A percentile compares a stretch with the other conserved stretches of the same genome.
These are phyloP conservation scores for Sylvicola fuscatus DNA, from an alignment of 2,888 invertebrate species.

Conservation along the genomic window DNA sequence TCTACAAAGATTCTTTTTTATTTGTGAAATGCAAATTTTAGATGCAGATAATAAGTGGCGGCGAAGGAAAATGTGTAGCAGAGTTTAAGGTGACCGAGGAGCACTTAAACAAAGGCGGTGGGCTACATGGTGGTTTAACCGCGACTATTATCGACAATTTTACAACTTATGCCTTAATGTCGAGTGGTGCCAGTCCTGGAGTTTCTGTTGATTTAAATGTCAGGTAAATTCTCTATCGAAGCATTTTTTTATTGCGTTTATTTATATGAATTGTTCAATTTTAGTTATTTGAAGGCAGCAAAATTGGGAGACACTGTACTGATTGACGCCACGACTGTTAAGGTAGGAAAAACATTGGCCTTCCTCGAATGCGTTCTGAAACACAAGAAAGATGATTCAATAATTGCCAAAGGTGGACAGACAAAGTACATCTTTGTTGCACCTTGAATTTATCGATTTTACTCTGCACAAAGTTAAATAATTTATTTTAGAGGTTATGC, in stretches of 20 bases:
- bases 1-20: too few relatives aligned
- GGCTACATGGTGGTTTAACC: slow-evolving; percentile 71
- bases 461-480: too few relatives aligned
- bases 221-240: slow-evolving; percentile 33
- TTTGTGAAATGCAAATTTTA: slow-evolving; percentile 20
- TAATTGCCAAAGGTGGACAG: slow-evolving; percentile 67
- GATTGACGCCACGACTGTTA: slow-evolving; percentile 56
- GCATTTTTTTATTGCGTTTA: slow-evolving; percentile 1
- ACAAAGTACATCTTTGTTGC: slow-evolving; percentile 42
- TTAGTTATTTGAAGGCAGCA: slow-evolving; percentile 58
- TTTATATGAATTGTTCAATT: slow-evolving; percentile 2
- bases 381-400: slow-evolving; percentile 46
- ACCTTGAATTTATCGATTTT: background rate
- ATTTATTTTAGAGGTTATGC: too few relatives aligned
- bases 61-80: slow-evolving; percentile 48
- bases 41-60: slow-evolving; percentile 28
- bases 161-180: slow-evolving; percentile 59
- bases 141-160: slow-evolving; percentile 50
- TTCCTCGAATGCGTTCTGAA: slow-evolving; percentile 61
- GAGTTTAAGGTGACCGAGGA: slow-evolving; percentile 54
- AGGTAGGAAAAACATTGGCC: slow-evolving; percentile 58
- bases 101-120: slow-evolving; percentile 54
- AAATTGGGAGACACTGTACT: slow-evolving; percentile 55
- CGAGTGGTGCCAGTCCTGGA: slow-evolving; percentile 43
- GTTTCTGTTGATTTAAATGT: slow-evolving; percentile 69